These are phyloP conservation scores for Lophochroa leadbeateri DNA, from an alignment of 2,113 vertebrate species.

Conservation along the genomic window DNA sequence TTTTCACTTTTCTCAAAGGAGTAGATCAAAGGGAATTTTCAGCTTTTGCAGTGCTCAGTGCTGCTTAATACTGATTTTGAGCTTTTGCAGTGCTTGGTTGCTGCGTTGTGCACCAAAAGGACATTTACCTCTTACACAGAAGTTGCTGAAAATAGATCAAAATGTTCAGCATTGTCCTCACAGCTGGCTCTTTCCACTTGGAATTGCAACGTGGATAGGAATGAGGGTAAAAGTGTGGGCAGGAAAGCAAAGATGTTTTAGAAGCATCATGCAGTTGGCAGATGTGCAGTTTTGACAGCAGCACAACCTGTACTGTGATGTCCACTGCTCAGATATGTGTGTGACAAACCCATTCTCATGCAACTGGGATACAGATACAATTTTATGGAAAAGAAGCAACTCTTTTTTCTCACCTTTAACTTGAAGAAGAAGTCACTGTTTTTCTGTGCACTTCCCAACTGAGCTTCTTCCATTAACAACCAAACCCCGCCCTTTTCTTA, in stretches of 20 bases:
- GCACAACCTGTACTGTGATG: accelerated
- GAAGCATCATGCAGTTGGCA: accelerated
- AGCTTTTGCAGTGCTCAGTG: not conserved
- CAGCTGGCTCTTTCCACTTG: not conserved
- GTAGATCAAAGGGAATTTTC: not conserved
- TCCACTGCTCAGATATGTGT: accelerated
- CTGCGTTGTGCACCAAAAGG: not conserved
- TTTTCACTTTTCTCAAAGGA: not conserved
- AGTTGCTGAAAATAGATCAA: not conserved
- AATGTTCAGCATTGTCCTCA: accelerated
- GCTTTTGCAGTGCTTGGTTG: not conserved
- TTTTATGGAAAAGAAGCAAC: not conserved
- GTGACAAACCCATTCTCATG: not conserved
- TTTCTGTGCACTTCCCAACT: not conserved
- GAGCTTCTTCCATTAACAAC: not conserved
- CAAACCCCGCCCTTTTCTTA: not conserved
- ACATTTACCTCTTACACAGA: not conserved
- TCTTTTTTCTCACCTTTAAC: not conserved
- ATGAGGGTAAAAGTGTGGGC: not conserved
- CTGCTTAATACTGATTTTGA: not conserved
- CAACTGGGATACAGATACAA: not conserved
- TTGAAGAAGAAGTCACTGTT: not conserved
- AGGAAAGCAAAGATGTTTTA: not conserved
- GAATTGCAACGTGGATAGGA: too few species aligned
- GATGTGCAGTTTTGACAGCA: accelerated